A percentile compares a stretch with the other conserved stretches of the same genome.
Evolutionary conservation across 2,888 invertebrate species (phyloP).

Genomic region (Trichogramma evanescens): DNA sequence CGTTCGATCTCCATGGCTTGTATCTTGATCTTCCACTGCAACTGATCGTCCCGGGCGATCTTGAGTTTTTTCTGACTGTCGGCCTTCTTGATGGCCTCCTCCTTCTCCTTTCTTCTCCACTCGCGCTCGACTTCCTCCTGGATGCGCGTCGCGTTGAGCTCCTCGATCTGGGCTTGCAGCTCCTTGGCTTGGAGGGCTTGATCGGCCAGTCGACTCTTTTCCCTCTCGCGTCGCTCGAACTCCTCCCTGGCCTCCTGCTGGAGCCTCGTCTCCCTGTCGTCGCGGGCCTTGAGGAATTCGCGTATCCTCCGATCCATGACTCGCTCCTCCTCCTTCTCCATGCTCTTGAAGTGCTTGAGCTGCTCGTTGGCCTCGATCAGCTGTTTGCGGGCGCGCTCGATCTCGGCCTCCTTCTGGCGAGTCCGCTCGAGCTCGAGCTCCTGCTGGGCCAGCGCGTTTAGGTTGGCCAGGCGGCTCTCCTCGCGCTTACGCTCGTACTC

Average conservation of each 20-base stretch:
- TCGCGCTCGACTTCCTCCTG: slow-evolving; percentile 62
- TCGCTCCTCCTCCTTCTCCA: slow-evolving; percentile 61
- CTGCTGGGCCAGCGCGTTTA: slow-evolving; percentile 58
- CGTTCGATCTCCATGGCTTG: slow-evolving; percentile 63
- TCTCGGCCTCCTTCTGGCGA: slow-evolving; percentile 32
- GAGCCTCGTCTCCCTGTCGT: slow-evolving; percentile 55
- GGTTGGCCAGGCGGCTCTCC: slow-evolving; percentile 59
- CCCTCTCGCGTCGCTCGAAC: slow-evolving; percentile 58
- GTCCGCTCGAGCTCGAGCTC: slow-evolving; percentile 58
- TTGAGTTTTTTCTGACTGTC: slow-evolving; percentile 51
- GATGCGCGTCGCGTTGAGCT: slow-evolving; percentile 50
- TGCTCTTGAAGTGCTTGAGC: slow-evolving; percentile 54
- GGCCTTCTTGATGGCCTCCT: slow-evolving; percentile 54
- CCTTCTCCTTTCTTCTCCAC: slow-evolving; percentile 61
- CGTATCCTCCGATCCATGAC: slow-evolving; percentile 60
- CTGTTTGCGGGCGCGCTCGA: slow-evolving; percentile 31
- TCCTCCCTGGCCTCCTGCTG: slow-evolving; percentile 52
- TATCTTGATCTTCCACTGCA: slow-evolving; percentile 54
- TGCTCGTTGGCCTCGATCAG: slow-evolving; percentile 54
- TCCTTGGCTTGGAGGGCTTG: slow-evolving; percentile 31
- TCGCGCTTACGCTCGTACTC: slow-evolving; percentile 64
- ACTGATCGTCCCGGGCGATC: slow-evolving; percentile 54
- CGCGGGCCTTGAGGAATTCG: slow-evolving; percentile 59
- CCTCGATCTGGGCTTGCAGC: slow-evolving; percentile 50
- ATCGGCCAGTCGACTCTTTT: slow-evolving; percentile 38